Evolutionary conservation across 2,797 vertebrate species (phyloP).

Genomic region (Loris lydekkerianus): DNA sequence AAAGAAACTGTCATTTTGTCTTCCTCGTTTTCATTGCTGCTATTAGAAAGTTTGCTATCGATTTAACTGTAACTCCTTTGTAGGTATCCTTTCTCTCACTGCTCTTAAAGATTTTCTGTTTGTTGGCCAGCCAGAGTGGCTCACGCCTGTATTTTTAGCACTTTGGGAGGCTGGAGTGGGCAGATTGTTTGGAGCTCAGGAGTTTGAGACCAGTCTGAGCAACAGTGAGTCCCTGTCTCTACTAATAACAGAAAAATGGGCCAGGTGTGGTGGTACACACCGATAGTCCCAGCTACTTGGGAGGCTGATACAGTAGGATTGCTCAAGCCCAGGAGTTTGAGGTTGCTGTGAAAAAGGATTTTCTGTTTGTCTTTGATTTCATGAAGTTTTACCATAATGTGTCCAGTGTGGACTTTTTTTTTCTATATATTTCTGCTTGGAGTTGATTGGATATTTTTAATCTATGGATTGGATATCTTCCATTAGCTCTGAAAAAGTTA

Average conservation of each 20-base stretch:
- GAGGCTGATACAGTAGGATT: too few relatives aligned
- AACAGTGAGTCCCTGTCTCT: too few relatives aligned
- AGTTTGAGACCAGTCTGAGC: too few relatives aligned
- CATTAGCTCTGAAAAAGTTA: neutral
- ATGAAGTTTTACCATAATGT: neutral
- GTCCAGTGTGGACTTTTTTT: neutral
- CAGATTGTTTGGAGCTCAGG: too few relatives aligned
- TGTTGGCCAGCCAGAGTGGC: too few relatives aligned
- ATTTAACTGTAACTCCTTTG: neutral
- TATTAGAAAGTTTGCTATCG: neutral
- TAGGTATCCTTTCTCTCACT: neutral
- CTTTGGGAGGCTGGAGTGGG: too few relatives aligned
- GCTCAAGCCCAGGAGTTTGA: too few relatives aligned
- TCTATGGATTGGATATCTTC: neutral
- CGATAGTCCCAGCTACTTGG: too few relatives aligned
- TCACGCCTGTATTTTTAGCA: too few relatives aligned
- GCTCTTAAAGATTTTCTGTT: neutral
- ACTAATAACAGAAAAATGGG: too few relatives aligned
- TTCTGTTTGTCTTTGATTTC: slow-evolving; percentile 15
- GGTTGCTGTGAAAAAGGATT: neutral
- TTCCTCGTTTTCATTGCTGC: slow-evolving; percentile 12
- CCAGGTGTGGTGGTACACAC: too few relatives aligned
- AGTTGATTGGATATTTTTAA: slow-evolving; percentile 12
- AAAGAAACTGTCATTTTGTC: neutral
- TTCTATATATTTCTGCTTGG: neutral